Evolutionary conservation across 2,797 vertebrate genomes (phyloP).

Genomic region (Melanotaenia parkinsoni): DNA sequence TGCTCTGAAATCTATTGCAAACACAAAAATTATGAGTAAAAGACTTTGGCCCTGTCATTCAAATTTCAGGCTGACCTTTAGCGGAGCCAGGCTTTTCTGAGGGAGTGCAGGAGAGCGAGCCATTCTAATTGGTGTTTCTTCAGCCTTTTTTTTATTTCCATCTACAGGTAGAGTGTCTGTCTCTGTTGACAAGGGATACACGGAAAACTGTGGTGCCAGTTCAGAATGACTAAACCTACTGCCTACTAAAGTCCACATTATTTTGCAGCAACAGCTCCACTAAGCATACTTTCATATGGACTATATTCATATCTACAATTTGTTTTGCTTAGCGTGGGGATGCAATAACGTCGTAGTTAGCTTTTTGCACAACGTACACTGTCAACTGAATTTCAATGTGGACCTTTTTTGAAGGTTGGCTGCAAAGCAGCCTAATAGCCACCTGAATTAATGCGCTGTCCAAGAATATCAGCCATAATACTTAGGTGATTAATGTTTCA

Average conservation of each 20-base stretch:
- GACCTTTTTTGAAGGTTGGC: slow-evolving; percentile 76
- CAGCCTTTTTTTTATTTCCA: slow-evolving; percentile 75
- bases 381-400: slow-evolving; percentile 80
- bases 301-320: slow-evolving; percentile 64
- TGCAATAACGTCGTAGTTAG: slow-evolving; percentile 65
- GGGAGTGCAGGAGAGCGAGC: slow-evolving; percentile 92
- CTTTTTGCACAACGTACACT: slow-evolving; percentile 69
- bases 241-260: slow-evolving; percentile 81
- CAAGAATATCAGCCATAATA: slow-evolving; percentile 81
- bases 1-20: slow-evolving; percentile 99
- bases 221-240: slow-evolving; percentile 85
- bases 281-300: slow-evolving; percentile 49
- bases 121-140: slow-evolving; percentile 98
- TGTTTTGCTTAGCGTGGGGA: slow-evolving; percentile 67
- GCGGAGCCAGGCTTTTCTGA: slow-evolving; percentile 97
- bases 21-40: slow-evolving; percentile 99
- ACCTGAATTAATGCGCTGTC: slow-evolving; percentile 85
- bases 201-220: slow-evolving; percentile 75
- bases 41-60: slow-evolving; percentile 99
- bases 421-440: slow-evolving; percentile 80
- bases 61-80: slow-evolving; percentile 99
- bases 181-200: slow-evolving; percentile 83
- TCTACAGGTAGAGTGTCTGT: slow-evolving; percentile 93
- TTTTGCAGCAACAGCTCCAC: slow-evolving; percentile 29
- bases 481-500: slow-evolving; percentile 84